Evolutionary conservation across 2,113 vertebrate species (phyloP).

Genomic region (Natator depressus): DNA sequence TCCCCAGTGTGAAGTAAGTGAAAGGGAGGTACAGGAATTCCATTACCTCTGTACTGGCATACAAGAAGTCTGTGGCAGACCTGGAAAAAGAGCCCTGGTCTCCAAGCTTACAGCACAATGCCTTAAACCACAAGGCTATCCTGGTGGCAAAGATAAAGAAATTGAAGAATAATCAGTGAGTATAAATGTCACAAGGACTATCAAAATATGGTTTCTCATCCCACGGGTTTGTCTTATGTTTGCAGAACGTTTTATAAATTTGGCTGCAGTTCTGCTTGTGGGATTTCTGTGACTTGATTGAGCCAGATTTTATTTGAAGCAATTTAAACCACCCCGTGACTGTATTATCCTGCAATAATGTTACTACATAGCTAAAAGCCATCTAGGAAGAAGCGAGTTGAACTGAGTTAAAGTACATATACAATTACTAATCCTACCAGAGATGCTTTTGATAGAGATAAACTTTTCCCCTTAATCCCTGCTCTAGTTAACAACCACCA

Average conservation of each 20-base stretch:
- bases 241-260: constrained; percentile 18
- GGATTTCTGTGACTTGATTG: background rate
- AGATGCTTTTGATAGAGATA: background rate
- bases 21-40: background rate
- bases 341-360: background rate
- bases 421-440: constrained; percentile 2
- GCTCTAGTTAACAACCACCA: background rate
- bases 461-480: background rate
- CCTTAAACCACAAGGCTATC: background rate
- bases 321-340: background rate
- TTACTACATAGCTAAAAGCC: background rate
- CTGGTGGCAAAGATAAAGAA: background rate
- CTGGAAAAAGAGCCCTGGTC: background rate
- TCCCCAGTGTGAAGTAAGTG: background rate
- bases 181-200: background rate
- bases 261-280: background rate
- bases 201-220: background rate
- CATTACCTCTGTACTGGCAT: constrained; percentile 1
- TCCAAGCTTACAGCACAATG: background rate
- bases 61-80: background rate
- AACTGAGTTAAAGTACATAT: background rate
- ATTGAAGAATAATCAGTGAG: background rate
- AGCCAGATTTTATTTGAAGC: background rate
- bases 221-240: background rate
- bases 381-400: background rate